Evolutionary conservation across 2,888 invertebrate genomes (phyloP).

Genomic region (Cerastis rubricosa): DNA sequence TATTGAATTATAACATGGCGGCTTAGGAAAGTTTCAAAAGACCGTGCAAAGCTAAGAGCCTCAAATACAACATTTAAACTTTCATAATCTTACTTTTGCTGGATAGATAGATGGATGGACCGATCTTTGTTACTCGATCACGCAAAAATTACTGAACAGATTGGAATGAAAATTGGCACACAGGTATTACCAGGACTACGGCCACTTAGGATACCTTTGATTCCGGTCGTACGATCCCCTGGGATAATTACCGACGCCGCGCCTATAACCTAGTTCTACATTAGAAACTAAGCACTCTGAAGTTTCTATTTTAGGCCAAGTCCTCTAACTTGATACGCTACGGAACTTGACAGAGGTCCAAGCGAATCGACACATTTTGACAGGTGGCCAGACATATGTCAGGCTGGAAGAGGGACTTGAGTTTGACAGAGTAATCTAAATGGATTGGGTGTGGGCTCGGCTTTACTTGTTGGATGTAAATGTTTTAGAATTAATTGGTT

Average conservation of each 20-base stretch:
- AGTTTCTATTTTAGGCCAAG: constrained; percentile 54
- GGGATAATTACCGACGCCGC: background rate
- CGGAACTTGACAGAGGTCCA: constrained; percentile 77
- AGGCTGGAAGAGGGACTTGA: constrained; percentile 57
- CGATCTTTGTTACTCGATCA: no score
- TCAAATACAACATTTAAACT: no score
- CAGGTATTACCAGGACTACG: no score
- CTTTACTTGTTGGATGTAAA: constrained; percentile 32
- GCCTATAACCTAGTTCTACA: background rate
- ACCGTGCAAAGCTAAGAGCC: no score
- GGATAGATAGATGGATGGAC: no score
- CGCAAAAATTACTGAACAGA: no score
- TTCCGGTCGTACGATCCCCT: no score
- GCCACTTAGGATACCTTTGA: no score
- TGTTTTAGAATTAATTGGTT: constrained; percentile 26
- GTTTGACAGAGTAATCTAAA: constrained; percentile 71
- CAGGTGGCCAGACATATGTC: constrained; percentile 74
- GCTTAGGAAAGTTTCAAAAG: no score
- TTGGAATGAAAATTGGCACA: no score
- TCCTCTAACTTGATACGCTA: constrained; percentile 43
- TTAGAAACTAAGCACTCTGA: background rate
- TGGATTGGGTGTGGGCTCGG: constrained; percentile 42
- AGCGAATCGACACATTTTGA: constrained; percentile 84
- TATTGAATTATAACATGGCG: no score
- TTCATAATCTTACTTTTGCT: no score